Evolutionary conservation across 2,113 vertebrate genomes (phyloP).

Genomic region (Mustelus asterias): DNA sequence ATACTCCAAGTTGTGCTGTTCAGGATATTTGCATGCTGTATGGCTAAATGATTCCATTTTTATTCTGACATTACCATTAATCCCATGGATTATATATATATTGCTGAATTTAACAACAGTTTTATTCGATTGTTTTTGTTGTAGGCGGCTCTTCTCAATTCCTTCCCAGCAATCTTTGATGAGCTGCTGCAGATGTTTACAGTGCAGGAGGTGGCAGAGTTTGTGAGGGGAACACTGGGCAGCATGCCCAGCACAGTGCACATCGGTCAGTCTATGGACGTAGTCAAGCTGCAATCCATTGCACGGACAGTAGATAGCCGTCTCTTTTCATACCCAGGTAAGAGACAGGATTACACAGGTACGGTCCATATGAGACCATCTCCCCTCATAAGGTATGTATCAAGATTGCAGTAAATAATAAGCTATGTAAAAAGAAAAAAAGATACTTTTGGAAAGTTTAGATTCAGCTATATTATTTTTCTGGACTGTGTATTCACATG

Average conservation of each 20-base stretch:
- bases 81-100: not conserved
- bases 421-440: not conserved
- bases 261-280: constrained; percentile 91
- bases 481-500: not conserved
- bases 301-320: constrained; percentile 90
- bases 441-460: not conserved
- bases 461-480: not conserved
- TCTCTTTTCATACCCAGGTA: constrained; percentile 92
- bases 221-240: constrained; percentile 84
- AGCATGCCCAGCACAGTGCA: constrained; percentile 93
- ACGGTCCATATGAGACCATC: not conserved
- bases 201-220: constrained; percentile 90
- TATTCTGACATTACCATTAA: not conserved
- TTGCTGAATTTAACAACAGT: not conserved
- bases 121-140: not conserved
- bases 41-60: not conserved
- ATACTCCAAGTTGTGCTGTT: not conserved
- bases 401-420: not conserved
- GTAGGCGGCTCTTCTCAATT: constrained; percentile 88
- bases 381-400: not conserved
- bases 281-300: constrained; percentile 91
- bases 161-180: constrained; percentile 91
- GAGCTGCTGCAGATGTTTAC: constrained; percentile 97
- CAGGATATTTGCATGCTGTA: not conserved
- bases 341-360: not conserved